Evolutionary conservation across 1,140 invertebrate genomes (phyloP), one percentile per base, ranked within the genome.

Genomic region (Drepana arcuata): DNA sequence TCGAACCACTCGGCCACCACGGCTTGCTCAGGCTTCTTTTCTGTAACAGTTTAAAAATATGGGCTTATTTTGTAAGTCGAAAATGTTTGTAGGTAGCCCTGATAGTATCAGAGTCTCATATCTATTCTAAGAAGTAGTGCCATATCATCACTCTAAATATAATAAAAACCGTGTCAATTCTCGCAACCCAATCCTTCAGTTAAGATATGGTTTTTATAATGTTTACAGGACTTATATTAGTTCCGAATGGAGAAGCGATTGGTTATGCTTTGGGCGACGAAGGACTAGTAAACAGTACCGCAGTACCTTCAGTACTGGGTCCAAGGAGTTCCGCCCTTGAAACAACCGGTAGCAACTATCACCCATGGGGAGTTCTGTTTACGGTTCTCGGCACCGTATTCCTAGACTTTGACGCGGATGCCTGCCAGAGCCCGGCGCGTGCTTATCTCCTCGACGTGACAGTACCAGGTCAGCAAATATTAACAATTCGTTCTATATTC

Each of bases 321-420:
- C 70, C 79, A 1, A 46, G 75, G 11, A 81, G 78, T 42, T 56
- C 75, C n/a, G 70, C 59, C 0, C 40, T 81, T 11, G 80, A 83
- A 5, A 62, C 54, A 6, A 25, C 54, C 7, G 48, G 46, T 7
- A 49, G 40, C 2, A 74, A 70, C 37, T 62, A 77, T 1, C 93
- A 95, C 71, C 89, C 91, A 0, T 95, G 93, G 94, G 93, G 93
- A 2, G 90, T 98, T 16, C 88, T 97, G 54, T 95, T 99, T 53
- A 98, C 96, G 0, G 90, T 98, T 26, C 63, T 98, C 0, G 97
- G 97, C 7, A 97, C 96, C 0, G 94, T 97, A 15, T 79, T 98
- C 6, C 82, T 98, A 14, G 97, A 99, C 77, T 98, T 98, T 74
- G 94, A 97, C 72, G 96, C 96, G 1, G 96, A 98, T 69, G 95